Evolutionary conservation across 2,888 invertebrate species (phyloP).

Genomic region (Muscina levida): DNA sequence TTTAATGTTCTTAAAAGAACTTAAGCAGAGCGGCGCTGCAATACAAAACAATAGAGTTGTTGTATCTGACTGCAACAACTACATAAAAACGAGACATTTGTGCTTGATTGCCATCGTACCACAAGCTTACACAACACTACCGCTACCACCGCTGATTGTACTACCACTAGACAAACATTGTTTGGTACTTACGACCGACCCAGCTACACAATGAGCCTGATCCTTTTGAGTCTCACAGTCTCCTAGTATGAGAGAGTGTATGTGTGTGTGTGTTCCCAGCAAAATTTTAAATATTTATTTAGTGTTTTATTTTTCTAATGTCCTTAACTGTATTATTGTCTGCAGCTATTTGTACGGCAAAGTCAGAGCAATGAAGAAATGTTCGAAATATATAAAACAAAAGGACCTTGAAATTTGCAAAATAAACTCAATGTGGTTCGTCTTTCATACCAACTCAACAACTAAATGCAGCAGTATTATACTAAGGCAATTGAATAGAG

Average conservation of each 20-base stretch:
- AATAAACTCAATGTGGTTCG: too few relatives aligned
- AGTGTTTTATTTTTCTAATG: constrained; percentile 29
- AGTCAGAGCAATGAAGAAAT: constrained; percentile 10
- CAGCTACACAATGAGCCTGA: background rate
- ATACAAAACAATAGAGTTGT: constrained; percentile 2
- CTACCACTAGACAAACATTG: too few relatives aligned
- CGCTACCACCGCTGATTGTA: too few relatives aligned
- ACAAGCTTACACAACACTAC: constrained; percentile 20
- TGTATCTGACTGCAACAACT: constrained; percentile 2
- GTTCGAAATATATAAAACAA: constrained; percentile 43
- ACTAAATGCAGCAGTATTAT: too few relatives aligned
- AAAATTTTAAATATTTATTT: constrained; percentile 36
- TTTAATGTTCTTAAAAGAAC: constrained; percentile 39
- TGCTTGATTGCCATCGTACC: constrained; percentile 38
- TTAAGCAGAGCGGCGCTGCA: background rate
- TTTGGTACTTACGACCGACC: background rate
- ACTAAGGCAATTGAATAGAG: too few relatives aligned
- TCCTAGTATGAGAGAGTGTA: too few relatives aligned
- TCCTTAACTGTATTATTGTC: constrained; percentile 57
- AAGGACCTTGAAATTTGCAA: constrained; percentile 57
- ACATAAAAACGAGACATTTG: constrained; percentile 1
- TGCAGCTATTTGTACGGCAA: constrained; percentile 43
- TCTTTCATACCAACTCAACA: too few relatives aligned
- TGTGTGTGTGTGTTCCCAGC: background rate
- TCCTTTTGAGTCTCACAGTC: too few relatives aligned